A percentile compares a stretch with the other conserved stretches of the same genome.
Evolutionary conservation across 1,140 invertebrate genomes (phyloP).

Genomic region (Drosophila busckii): DNA sequence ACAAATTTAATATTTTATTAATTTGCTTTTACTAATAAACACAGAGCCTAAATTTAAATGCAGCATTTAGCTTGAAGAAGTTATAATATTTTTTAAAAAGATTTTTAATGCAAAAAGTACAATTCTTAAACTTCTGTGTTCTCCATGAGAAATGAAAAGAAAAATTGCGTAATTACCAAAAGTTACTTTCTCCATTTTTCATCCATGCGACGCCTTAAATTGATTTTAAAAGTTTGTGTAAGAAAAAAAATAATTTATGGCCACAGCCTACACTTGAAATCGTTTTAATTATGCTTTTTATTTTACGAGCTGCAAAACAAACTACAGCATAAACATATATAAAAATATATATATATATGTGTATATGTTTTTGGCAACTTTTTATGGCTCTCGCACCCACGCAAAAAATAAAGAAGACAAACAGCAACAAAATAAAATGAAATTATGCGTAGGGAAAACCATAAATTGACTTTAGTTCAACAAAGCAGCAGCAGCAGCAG

Average conservation of each 20-base stretch:
- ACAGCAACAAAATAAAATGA: constrained; percentile 50
- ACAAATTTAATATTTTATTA: too few species aligned
- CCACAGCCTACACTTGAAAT: background rate
- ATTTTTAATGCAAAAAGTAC: too few species aligned
- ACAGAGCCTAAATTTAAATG: too few species aligned
- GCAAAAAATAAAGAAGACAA: constrained; percentile 7
- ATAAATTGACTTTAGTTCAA: constrained; percentile 64
- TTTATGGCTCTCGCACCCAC: constrained; percentile 13
- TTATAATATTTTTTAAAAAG: too few species aligned
- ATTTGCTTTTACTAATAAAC: too few species aligned
- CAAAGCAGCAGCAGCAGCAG: constrained; percentile 37
- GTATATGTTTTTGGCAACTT: background rate
- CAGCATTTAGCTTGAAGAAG: too few species aligned
- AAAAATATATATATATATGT: too few species aligned
- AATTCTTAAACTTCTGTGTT: too few species aligned
- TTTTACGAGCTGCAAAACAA: constrained; percentile 23
- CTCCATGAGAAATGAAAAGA: too few species aligned
- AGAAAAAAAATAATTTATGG: background rate
- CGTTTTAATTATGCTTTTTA: constrained; percentile 36
- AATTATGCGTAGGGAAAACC: constrained; percentile 65
- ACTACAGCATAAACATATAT: constrained; percentile 29
- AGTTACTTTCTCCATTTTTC: too few species aligned
- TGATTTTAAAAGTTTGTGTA: constrained; percentile 3
- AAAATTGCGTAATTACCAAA: too few species aligned
- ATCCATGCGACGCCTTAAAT: background rate